Conservation (phyloP, 1,140 invertebrate species). For the Adoxophyes honmai region DNA sequence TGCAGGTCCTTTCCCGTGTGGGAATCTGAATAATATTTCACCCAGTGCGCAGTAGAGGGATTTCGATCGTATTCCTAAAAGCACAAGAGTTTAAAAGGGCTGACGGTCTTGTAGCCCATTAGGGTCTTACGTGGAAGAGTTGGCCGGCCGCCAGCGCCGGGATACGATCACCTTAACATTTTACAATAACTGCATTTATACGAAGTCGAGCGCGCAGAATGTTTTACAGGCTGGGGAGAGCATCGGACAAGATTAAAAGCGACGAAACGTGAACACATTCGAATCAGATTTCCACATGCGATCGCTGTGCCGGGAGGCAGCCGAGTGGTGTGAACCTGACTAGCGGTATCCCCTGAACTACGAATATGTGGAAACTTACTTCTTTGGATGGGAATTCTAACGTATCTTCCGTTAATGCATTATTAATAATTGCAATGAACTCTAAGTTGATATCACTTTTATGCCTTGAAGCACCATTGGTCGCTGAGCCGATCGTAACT, state of each 20-base stretch:
- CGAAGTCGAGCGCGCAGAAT: constrained; percentile 35
- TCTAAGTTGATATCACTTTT: too few species aligned
- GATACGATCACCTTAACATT: constrained; percentile 46
- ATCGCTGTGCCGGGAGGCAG: constrained; percentile 24
- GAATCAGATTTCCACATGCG: constrained; percentile 49
- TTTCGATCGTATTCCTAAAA: not conserved
- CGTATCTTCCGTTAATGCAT: too few species aligned
- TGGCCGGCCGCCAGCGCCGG: constrained; percentile 46
- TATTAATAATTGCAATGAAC: too few species aligned
- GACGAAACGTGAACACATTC: constrained; percentile 42
- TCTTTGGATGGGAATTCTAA: too few species aligned
- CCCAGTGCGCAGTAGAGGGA: not conserved
- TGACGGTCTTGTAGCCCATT: not conserved
- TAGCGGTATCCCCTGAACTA: too few species aligned
- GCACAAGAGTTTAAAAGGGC: not conserved
- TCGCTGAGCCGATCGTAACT: too few species aligned
- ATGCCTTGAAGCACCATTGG: too few species aligned
- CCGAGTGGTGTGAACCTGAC: too few species aligned
- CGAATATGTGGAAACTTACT: too few species aligned
- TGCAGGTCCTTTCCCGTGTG: constrained; percentile 1
- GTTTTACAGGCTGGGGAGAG: constrained; percentile 48
- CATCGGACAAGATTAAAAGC: constrained; percentile 30
- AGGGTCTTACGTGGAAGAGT: constrained; percentile 23
- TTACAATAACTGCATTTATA: constrained; percentile 46
- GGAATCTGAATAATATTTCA: constrained; percentile 7